A percentile compares a stretch with the other conserved stretches of the same genome.
These are phyloP conservation scores for Danio rerio DNA, from an alignment of 2,113 vertebrate genomes.

Conservation along the genomic window DNA sequence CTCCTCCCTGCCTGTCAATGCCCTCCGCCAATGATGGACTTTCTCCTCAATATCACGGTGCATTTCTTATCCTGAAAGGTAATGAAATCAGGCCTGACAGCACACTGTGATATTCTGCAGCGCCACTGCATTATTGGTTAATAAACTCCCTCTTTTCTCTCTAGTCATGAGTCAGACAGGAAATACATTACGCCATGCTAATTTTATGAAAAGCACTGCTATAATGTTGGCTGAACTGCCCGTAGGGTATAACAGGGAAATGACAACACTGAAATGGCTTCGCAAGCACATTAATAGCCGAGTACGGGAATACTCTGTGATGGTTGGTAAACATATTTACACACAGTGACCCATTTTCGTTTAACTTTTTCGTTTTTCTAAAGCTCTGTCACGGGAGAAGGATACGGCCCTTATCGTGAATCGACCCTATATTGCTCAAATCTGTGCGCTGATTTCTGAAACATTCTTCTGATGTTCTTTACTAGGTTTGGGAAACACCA, in stretches of 20 bases:
- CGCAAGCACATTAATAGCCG: neutral
- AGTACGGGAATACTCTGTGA: constrained; percentile 54
- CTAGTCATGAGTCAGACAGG: constrained; percentile 52
- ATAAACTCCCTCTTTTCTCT: constrained; percentile 57
- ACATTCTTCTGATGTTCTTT: too few relatives aligned
- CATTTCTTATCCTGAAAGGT: constrained; percentile 59
- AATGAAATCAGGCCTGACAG: constrained; percentile 65
- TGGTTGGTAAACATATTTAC: constrained; percentile 73
- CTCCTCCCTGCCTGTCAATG: constrained; percentile 59
- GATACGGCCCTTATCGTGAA: constrained; percentile 64
- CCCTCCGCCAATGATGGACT: constrained; percentile 52
- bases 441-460: too few relatives aligned
- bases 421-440: neutral
- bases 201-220: constrained; percentile 48
- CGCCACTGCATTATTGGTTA: constrained; percentile 48
- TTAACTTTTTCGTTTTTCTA: constrained; percentile 48
- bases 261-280: constrained; percentile 12
- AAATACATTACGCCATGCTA: constrained; percentile 57
- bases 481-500: too few relatives aligned
- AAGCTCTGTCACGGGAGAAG: neutral
- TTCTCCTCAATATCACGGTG: constrained; percentile 48
- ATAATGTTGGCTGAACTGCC: constrained; percentile 50
- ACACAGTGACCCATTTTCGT: constrained; percentile 62
- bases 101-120: constrained; percentile 64
- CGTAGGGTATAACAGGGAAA: constrained; percentile 40